Percentiles rank a stretch among this genome's conserved stretches.
Evolutionary conservation across 2,797 vertebrate species (phyloP).

Genomic region (Falco peregrinus): DNA sequence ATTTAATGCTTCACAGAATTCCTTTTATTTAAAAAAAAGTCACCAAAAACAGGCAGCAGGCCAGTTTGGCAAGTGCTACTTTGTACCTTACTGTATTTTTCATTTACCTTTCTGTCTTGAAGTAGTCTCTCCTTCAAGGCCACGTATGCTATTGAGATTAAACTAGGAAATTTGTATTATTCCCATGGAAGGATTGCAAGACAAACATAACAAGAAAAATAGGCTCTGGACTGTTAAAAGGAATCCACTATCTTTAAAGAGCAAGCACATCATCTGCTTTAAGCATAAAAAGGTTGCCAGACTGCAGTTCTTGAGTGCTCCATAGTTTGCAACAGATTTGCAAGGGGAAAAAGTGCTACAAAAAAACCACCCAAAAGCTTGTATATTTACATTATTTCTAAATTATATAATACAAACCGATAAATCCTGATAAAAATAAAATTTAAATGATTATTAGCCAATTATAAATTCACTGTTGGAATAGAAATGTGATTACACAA

Average conservation of each 20-base stretch:
- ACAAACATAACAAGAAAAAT: background rate
- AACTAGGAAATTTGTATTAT: background rate
- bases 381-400: background rate
- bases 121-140: background rate
- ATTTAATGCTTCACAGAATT: background rate
- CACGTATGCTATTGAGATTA: background rate
- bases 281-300: background rate
- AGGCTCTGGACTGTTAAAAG: background rate
- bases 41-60: background rate
- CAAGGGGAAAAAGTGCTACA: background rate
- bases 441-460: background rate
- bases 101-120: background rate
- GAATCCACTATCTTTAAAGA: background rate
- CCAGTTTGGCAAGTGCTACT: background rate
- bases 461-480: background rate
- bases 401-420: background rate
- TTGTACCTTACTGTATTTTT: background rate
- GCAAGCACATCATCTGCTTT: background rate
- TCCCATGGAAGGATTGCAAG: background rate
- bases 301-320: background rate
- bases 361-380: accelerated
- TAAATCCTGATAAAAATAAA: background rate
- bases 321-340: background rate
- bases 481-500: background rate
- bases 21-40: background rate